phyloP scores from a whole-genome alignment of 2,888 invertebrate species.

The Agrotis puta region DNA sequence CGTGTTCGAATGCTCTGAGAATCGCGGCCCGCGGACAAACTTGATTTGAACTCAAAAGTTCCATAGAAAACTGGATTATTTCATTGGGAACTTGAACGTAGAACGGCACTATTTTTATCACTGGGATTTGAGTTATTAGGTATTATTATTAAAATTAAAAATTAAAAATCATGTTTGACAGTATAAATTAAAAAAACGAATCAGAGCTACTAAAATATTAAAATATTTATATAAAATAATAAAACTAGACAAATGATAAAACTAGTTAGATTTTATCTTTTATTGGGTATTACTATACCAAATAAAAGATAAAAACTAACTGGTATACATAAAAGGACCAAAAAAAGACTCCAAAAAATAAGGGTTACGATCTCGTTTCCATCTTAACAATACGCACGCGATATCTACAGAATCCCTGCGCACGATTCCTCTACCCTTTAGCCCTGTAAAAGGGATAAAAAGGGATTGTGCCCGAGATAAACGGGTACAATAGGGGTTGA shows the following conservation, averaged over 20 bases:
- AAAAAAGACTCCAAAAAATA: slow-evolving; percentile 57
- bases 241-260: too few relatives aligned
- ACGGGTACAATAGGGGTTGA: slow-evolving; percentile 76
- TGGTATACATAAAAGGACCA: slow-evolving; percentile 70
- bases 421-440: slow-evolving; percentile 87
- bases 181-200: not conserved
- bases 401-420: slow-evolving; percentile 87
- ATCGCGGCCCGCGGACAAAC: slow-evolving; percentile 68
- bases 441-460: slow-evolving; percentile 82
- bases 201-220: not conserved
- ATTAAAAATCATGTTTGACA: not conserved
- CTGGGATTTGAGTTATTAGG: slow-evolving; percentile 12
- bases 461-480: slow-evolving; percentile 84
- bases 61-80: slow-evolving; percentile 58
- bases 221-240: not conserved
- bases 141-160: slow-evolving; percentile 7
- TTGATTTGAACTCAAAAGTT: slow-evolving; percentile 71
- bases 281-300: not conserved
- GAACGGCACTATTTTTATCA: slow-evolving; percentile 27
- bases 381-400: slow-evolving; percentile 86
- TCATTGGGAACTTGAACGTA: slow-evolving; percentile 39
- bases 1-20: slow-evolving; percentile 82
- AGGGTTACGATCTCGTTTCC: slow-evolving; percentile 81
- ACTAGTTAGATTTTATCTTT: too few relatives aligned
- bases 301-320: slow-evolving; percentile 65